Conservation (phyloP, 1,140 invertebrate genomes). For the Oscheius sp. region DNA sequence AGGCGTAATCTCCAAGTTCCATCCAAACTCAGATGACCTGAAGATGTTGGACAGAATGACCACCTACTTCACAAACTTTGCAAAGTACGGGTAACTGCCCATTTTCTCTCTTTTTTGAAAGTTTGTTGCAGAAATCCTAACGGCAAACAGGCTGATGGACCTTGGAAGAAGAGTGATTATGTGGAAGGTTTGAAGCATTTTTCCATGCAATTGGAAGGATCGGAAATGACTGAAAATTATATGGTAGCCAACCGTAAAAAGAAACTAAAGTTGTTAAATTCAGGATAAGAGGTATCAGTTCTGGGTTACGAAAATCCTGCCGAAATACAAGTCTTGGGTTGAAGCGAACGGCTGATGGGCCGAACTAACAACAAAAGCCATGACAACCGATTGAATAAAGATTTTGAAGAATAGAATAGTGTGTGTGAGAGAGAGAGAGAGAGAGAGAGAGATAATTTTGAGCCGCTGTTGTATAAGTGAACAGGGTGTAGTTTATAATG, state of each 20-base stretch:
- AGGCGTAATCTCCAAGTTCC: conserved; percentile 45
- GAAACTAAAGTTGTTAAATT: background rate
- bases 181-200: background rate
- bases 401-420: too few relatives aligned
- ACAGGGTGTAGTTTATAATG: too few relatives aligned
- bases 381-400: too few relatives aligned
- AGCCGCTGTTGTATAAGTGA: too few relatives aligned
- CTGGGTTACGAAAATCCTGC: background rate
- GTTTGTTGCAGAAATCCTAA: conserved; percentile 24
- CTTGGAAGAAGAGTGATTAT: background rate
- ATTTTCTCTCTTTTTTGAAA: background rate
- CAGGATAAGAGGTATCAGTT: background rate
- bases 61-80: conserved; percentile 47
- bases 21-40: conserved; percentile 44
- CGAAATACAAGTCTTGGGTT: background rate
- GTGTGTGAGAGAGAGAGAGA: too few relatives aligned
- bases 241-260: background rate
- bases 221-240: conserved; percentile 1
- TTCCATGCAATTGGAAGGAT: background rate
- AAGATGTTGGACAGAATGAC: conserved; percentile 50
- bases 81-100: conserved; percentile 53
- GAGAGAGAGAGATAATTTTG: too few relatives aligned
- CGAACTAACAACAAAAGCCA: too few relatives aligned
- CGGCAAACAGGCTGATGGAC: background rate
- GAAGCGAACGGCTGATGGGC: too few relatives aligned